Evolutionary conservation across 2,888 invertebrate species (phyloP), one percentile per base, ranked within the genome.

Genomic region (Mechanitis mazaeus): DNA sequence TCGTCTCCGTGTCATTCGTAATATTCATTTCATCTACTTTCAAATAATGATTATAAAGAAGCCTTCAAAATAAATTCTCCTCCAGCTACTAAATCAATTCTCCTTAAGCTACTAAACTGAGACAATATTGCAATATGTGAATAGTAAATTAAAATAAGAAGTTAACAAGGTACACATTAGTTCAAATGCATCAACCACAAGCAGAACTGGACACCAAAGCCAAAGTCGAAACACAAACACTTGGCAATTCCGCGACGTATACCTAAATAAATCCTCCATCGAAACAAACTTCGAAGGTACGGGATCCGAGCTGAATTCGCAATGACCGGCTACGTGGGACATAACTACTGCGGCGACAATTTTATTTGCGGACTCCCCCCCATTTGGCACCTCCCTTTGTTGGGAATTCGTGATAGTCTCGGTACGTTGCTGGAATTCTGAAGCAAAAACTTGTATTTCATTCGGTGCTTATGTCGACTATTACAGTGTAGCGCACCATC

Each of bases 241-340:
- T 42, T 59, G 45, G 50, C 53, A 55, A 56, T 61, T 64, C 64
- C 60, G 63, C 55, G 59, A 57, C 58, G 42, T 56, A 56, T 60
- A 64, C 67, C 62, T 68, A 75, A 69, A 76, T 75, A 74, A 76
- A 75, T 75, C 70, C 72, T 73, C 71, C 72, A 76, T 80, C 74
- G 83, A 80, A 85, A 83, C 83, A 83, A 85, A 81, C 80, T 82
- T 76, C 69, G 20, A 71, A 72, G 74, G 56, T 60, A 63, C 69
- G 73, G 71, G 72, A 75, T 75, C 70, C 75, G 80, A 66, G 68
- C 71, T 73, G 86, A 86, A 86, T 86, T 79, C 82, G 66, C 76
- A 85, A 87, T 86, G 82, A 82, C 79, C 74, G 61, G 61, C 71
- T 76, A 83, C 83, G 80, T 82, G 81, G 78, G 72, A 72, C 71